These are phyloP conservation scores for Brienomyrus brachyistius DNA, from an alignment of 2,113 vertebrate species.

Conservation along the genomic window DNA sequence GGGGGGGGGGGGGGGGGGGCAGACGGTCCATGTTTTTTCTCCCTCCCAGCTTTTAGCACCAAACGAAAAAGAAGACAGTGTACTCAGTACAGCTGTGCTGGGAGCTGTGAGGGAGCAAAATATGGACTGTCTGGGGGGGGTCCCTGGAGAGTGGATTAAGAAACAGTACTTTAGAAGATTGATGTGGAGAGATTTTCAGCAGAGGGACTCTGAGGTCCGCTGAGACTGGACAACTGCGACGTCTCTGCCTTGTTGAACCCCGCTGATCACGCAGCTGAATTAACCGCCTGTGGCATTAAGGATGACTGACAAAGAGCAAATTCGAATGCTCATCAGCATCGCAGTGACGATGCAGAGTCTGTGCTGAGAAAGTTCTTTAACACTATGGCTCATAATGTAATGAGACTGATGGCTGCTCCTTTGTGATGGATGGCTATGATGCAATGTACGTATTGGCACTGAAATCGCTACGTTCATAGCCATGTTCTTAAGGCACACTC, in stretches of 20 bases:
- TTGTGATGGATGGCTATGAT: not conserved
- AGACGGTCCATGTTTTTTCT: not conserved
- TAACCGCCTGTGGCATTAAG: not conserved
- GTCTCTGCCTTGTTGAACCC: not conserved
- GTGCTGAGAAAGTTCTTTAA: not conserved
- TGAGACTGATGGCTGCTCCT: not conserved
- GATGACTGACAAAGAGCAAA: not conserved
- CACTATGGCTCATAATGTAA: not conserved
- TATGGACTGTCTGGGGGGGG: not conserved
- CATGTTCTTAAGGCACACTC: not conserved
- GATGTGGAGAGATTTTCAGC: constrained; percentile 18
- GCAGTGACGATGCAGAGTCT: not conserved
- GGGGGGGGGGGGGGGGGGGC: not conserved
- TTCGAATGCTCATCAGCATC: not conserved
- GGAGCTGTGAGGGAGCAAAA: not conserved
- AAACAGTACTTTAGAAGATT: constrained; percentile 2
- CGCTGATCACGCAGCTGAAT: not conserved
- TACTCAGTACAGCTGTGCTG: not conserved
- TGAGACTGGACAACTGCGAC: not conserved
- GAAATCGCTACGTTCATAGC: not conserved
- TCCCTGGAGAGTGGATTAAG: not conserved
- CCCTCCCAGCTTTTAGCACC: not conserved
- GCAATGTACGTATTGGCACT: not conserved
- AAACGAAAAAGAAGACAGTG: not conserved
- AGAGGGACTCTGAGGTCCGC: not conserved